A percentile compares a stretch with the other conserved stretches of the same genome.
Evolutionary conservation across 2,113 vertebrate genomes (phyloP).

Genomic region (Calonectris borealis): DNA sequence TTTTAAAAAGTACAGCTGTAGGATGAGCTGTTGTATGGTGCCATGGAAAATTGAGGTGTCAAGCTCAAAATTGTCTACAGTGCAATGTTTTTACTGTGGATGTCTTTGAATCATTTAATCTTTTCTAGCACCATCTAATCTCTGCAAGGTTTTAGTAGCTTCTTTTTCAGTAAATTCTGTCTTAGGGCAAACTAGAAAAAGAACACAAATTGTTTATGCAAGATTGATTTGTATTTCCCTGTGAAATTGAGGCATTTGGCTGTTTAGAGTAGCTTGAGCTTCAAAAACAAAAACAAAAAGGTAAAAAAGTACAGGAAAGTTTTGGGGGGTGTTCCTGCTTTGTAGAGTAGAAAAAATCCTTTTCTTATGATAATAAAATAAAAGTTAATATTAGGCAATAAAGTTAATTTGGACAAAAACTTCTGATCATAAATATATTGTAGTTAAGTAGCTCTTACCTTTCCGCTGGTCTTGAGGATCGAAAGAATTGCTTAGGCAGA

Average conservation of each 20-base stretch:
- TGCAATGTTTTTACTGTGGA: background rate
- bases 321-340: background rate
- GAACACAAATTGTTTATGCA: background rate
- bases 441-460: background rate
- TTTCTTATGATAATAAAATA: background rate
- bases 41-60: background rate
- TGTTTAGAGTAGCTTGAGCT: background rate
- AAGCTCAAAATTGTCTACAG: background rate
- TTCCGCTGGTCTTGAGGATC: background rate
- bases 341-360: background rate
- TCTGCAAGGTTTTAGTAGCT: background rate
- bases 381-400: background rate
- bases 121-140: background rate
- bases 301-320: background rate
- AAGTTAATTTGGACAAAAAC: background rate
- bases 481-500: background rate
- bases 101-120: background rate
- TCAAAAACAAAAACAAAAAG: background rate
- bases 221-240: background rate
- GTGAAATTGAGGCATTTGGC: background rate
- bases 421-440: background rate
- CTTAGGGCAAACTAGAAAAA: background rate
- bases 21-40: background rate
- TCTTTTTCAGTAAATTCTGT: background rate
- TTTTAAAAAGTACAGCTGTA: background rate